phyloP scores from a whole-genome alignment of 2,113 vertebrate genomes.

The Tricholaema leucomelas region DNA sequence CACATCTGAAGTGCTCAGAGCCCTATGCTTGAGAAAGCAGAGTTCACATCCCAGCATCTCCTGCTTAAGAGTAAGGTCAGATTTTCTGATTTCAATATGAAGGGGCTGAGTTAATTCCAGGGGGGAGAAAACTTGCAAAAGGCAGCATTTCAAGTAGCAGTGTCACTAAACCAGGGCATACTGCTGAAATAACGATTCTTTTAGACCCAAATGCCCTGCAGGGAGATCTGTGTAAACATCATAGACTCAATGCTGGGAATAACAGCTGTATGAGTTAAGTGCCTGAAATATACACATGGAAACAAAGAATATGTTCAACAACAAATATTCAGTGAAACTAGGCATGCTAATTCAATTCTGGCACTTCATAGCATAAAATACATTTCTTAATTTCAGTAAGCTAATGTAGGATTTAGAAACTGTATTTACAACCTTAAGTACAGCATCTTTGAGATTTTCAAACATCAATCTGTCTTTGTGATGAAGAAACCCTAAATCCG shows the following conservation, averaged over 20 bases:
- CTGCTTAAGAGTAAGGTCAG: not conserved
- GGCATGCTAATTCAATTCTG: not conserved
- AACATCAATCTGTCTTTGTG: not conserved
- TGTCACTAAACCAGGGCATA: conserved; percentile 24
- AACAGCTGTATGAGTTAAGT: conserved; percentile 26
- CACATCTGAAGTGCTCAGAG: not conserved
- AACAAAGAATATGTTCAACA: not conserved
- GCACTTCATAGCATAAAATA: not conserved
- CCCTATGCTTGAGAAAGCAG: not conserved
- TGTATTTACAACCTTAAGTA: not conserved
- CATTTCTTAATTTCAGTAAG: not conserved
- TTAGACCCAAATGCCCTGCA: conserved; percentile 48
- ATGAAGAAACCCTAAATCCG: not conserved
- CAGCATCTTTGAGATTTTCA: not conserved
- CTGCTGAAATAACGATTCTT: conserved; percentile 33
- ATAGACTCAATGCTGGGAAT: not conserved
- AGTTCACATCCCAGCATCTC: not conserved
- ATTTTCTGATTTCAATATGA: not conserved
- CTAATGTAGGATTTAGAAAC: not conserved
- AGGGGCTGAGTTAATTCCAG: not conserved
- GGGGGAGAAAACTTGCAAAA: conserved; percentile 13
- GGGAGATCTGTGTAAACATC: conserved; percentile 35
- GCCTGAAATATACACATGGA: conserved; percentile 5
- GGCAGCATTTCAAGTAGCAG: conserved; percentile 26
- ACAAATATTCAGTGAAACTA: not conserved